Evolutionary conservation across 2,888 invertebrate species (phyloP), one percentile per base, ranked within the genome.

Genomic region (Lithophane ornitopus): DNA sequence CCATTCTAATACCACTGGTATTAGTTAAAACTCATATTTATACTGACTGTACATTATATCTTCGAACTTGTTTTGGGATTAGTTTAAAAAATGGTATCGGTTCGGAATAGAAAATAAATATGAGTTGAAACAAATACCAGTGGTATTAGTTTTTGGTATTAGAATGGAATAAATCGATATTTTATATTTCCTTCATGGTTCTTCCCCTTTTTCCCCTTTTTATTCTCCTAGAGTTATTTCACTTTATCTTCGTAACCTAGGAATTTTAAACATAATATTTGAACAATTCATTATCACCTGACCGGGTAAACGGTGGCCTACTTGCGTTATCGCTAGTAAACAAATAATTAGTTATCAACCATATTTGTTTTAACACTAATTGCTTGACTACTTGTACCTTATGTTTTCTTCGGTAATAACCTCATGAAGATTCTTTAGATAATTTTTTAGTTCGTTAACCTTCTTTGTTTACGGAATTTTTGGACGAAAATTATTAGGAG

Each of bases 241-340:
- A 77, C 16, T 11, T 2, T 74, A 11, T 41, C 3, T 52, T 34
- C 3, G 0, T 49, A 34, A 49, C 62, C 49, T 63, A 63, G 52
- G 56, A 79, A 79, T 80, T 12, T 3, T 7, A 52, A 61, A 56
- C 63, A 63, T n/a, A 69, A 72, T 66, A 66, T 74, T 81, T 71
- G 41, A 34, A 73, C 58, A 67, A 41, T 52, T 19, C 39, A 58
- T 62, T 79, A 87, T 80, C 88, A 86, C 75, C 78, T 88, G 76
- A 79, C 84, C 72, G 79, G 77, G 76, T 81, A 78, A 71, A 34
- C 39, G 39, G 3, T n/a, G 75, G n/a, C 78, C 88, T 52, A 80
- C 9, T 76, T 80, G 16, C 52, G 9, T 28, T 86, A 86, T 86
- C 86, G 22, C 19, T 0, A 56, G 63, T 78, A 80, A 84, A 87